Percentiles rank a stretch among this genome's conserved stretches.
Evolutionary conservation across 1,140 invertebrate species (phyloP).

Genomic region (Palaemon carinicauda): DNA sequence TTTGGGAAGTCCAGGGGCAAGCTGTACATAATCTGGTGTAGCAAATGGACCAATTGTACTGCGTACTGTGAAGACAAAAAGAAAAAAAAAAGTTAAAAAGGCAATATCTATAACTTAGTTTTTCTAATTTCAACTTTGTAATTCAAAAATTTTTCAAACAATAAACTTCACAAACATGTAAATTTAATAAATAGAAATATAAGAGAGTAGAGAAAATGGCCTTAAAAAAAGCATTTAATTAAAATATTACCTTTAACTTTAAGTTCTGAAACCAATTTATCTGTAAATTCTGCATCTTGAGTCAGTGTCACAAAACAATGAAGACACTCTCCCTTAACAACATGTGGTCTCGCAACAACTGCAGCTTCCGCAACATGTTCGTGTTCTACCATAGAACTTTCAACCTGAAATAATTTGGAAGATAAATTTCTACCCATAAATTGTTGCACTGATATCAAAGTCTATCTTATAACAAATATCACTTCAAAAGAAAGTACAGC

Average conservation of each 20-base stretch:
- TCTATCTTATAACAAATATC: neutral
- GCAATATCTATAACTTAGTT: neutral
- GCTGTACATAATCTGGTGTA: constrained; percentile 91
- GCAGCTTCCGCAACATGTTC: constrained; percentile 88
- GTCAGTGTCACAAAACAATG: constrained; percentile 95
- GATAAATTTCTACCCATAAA: neutral
- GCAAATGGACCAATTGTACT: constrained; percentile 96
- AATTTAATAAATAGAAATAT: too few species aligned
- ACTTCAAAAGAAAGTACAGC: neutral
- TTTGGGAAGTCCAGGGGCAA: constrained; percentile 92
- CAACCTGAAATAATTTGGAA: constrained; percentile 70
- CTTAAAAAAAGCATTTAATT: too few species aligned
- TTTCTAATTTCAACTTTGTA: too few species aligned
- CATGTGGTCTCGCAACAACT: constrained; percentile 91
- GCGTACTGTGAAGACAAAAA: constrained; percentile 73
- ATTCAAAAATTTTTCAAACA: neutral
- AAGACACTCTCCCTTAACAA: constrained; percentile 93
- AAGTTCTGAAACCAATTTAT: constrained; percentile 76
- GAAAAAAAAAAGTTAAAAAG: neutral
- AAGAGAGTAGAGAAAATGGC: too few species aligned
- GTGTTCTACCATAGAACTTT: constrained; percentile 89
- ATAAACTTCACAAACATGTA: too few species aligned
- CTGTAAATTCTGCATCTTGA: constrained; percentile 76
- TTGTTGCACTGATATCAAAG: neutral
- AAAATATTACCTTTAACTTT: constrained; percentile 48